These are phyloP conservation scores for Intellagama lesueurii DNA, from an alignment of 2,797 vertebrate species.

Conservation along the genomic window DNA sequence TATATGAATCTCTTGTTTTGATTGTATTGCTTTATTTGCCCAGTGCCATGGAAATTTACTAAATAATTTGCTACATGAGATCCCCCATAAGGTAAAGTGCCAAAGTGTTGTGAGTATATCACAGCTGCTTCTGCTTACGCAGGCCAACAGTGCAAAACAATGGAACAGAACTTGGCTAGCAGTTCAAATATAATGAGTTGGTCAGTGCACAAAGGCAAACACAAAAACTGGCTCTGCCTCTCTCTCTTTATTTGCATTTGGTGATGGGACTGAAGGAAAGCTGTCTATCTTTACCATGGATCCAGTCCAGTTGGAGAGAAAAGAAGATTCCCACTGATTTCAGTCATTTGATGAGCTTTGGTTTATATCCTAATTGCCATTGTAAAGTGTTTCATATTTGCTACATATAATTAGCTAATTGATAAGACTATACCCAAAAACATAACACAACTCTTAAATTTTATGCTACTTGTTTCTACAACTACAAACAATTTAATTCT, in stretches of 20 bases:
- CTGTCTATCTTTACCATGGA: conserved; percentile 8
- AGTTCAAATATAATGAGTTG: conserved; percentile 57
- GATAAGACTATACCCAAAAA: conserved; percentile 45
- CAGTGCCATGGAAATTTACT: neutral
- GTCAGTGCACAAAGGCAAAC: conserved; percentile 37
- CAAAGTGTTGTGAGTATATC: conserved; percentile 41
- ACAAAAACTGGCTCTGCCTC: conserved; percentile 3
- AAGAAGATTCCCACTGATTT: conserved; percentile 26
- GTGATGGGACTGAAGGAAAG: neutral
- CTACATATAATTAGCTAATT: conserved; percentile 64
- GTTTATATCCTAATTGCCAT: conserved; percentile 60
- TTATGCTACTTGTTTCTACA: conserved; percentile 2
- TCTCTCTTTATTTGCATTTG: conserved; percentile 12
- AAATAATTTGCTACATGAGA: conserved; percentile 42
- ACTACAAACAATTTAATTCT: neutral
- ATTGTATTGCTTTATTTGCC: neutral
- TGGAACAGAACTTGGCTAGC: conserved; percentile 50
- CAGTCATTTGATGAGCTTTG: conserved; percentile 62
- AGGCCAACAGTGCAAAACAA: conserved; percentile 54
- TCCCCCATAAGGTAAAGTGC: conserved; percentile 55
- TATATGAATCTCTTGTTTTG: neutral
- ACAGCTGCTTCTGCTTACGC: conserved; percentile 53
- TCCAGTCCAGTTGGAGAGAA: conserved; percentile 47
- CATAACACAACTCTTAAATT: conserved; percentile 36
- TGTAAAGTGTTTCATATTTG: conserved; percentile 52